Base-by-base conservation (phyloP, 2,888 invertebrate species). In the Xestia ashworthii region DNA sequence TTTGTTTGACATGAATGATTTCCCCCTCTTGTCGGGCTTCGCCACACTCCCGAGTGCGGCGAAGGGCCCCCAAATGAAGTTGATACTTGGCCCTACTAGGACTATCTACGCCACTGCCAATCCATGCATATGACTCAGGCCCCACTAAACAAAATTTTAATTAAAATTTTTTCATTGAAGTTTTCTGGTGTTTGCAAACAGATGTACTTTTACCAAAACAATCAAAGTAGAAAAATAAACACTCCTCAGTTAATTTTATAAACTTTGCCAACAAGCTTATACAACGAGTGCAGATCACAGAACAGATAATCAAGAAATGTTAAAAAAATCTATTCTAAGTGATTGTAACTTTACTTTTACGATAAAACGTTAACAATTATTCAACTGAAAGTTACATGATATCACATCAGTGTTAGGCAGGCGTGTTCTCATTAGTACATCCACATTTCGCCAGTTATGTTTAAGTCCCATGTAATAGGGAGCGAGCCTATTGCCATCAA, bases 131-230 rank as follows among this genome's bases (percentile, higher is more conserved):
- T 12, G 38, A 25, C 53, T 64, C 50, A 53, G n/a, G 16, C 6
- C n/a, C 9, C 4, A 75, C 19, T 32, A 19, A 1, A 50, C 4
- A 62, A 48, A 25, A 16, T 76, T 16, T n/a, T 41, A 41, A 48
- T 64, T 46, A 38, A 11, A 76, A 41, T 58, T 16, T 55, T 0
- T 46, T 64, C 76, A 55, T 65, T 38, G 64, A 50, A 65, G 16
- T 12, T 9, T 50, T 50, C 9, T 5, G 16, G 22, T 5, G 12
- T 65, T 46, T 46, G n/a, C 14, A 32, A 53, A 75, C 55, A n/a
- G 58, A 50, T 77, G 66, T 48, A 76, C 53, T 66, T 76, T 65
- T 65, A 77, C 2, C 9, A 25, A 76, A 48, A 77, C 77, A 66
- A 48, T 48, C 4, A 76, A 77, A 66, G 22, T 41, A 19, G 48